Conservation (phyloP, 2,888 invertebrate genomes). For the Lasioglossum vierecki region DNA sequence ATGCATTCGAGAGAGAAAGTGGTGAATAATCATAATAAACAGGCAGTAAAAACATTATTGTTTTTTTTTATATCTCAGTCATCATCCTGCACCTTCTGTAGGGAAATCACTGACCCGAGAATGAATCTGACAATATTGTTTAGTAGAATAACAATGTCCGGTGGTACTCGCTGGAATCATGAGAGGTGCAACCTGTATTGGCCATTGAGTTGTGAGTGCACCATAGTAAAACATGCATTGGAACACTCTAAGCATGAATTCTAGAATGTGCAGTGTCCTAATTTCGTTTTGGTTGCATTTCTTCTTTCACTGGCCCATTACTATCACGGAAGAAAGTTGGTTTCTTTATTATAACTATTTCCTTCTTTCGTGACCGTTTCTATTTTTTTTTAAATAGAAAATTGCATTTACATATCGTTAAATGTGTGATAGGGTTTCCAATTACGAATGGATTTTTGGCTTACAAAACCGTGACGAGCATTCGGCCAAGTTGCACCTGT, state of each 20-base stretch:
- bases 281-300: slow-evolving; percentile 44
- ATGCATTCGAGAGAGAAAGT: not conserved
- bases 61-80: slow-evolving; percentile 21
- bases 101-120: slow-evolving; percentile 29
- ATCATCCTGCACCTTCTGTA: slow-evolving; percentile 52
- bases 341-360: slow-evolving; percentile 1
- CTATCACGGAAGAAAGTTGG: slow-evolving; percentile 44
- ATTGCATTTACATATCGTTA: not conserved
- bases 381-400: not conserved
- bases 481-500: slow-evolving; percentile 73
- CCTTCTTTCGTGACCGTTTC: not conserved
- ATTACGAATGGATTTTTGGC: slow-evolving; percentile 63
- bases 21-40: slow-evolving; percentile 15
- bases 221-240: slow-evolving; percentile 28
- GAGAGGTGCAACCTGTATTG: slow-evolving; percentile 13
- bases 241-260: slow-evolving; percentile 51
- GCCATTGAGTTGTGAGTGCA: slow-evolving; percentile 20
- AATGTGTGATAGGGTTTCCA: slow-evolving; percentile 39
- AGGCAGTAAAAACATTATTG: slow-evolving; percentile 30
- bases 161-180: slow-evolving; percentile 18
- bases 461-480: slow-evolving; percentile 65
- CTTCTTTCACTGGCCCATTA: slow-evolving; percentile 21
- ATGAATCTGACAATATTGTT: slow-evolving; percentile 41
- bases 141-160: slow-evolving; percentile 22
- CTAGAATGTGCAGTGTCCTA: slow-evolving; percentile 33